Conservation (phyloP, 2,113 vertebrate genomes). For the Caloenas nicobarica region DNA sequence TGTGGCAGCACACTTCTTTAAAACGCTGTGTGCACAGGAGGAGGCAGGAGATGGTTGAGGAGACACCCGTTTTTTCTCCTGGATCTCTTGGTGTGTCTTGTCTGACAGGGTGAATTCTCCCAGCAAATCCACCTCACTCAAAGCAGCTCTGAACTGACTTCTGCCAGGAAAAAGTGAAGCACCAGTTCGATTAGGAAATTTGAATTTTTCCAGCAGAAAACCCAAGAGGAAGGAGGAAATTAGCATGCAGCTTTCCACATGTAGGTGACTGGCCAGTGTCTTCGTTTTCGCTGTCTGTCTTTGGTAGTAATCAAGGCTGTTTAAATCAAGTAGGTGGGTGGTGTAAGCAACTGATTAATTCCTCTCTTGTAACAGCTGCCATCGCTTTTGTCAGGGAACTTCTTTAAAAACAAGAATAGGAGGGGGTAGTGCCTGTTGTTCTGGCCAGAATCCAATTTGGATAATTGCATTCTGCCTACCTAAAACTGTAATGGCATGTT, state of each 20-base stretch:
- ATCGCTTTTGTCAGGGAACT: not conserved
- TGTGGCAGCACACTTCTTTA: not conserved
- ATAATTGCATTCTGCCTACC: slow-evolving; percentile 58
- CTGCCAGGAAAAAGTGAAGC: not conserved
- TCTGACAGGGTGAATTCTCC: not conserved
- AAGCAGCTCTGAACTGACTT: not conserved
- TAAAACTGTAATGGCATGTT: slow-evolving; percentile 43
- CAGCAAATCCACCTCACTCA: not conserved
- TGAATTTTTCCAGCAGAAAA: not conserved
- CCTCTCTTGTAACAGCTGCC: not conserved
- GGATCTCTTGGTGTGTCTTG: not conserved
- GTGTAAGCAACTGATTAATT: slow-evolving; percentile 1
- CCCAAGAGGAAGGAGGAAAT: not conserved
- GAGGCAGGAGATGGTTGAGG: not conserved
- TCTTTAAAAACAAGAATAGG: slow-evolving; percentile 2
- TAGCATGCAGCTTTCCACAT: not conserved
- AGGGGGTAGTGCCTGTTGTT: not conserved
- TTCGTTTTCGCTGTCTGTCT: not conserved
- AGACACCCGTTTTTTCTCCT: rapidly evolving
- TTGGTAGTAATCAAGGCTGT: not conserved
- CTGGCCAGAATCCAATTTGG: slow-evolving; percentile 48
- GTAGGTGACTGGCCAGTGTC: not conserved
- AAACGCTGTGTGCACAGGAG: not conserved
- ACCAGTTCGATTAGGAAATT: not conserved
- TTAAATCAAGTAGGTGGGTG: not conserved